Percentiles rank a stretch among this genome's conserved stretches.
Conservation (phyloP, 35 echinoderm and acorn worm genomes). For the Apostichopus japonicus region DNA sequence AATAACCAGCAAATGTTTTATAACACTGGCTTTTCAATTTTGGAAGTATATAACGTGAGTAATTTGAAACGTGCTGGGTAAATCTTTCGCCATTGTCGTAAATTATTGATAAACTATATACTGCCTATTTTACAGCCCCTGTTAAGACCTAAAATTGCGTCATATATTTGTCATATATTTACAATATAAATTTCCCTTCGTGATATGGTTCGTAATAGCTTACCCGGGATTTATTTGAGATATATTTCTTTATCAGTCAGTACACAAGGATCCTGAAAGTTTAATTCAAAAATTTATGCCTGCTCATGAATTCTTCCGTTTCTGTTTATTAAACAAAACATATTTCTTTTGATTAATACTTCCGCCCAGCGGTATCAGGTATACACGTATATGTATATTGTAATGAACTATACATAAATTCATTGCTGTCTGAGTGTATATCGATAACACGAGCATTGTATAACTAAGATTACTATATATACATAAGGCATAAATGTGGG, state of each 20-base stretch:
- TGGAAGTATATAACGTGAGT: neutral
- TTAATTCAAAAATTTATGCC: conserved; percentile 11
- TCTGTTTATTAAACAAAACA: conserved; percentile 25
- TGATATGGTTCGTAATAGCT: neutral
- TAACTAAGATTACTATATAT: too few species aligned
- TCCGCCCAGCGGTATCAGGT: neutral
- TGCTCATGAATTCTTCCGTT: neutral
- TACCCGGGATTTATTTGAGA: neutral
- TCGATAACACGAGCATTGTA: too few species aligned
- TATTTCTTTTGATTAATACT: conserved; percentile 6
- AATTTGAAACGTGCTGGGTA: neutral
- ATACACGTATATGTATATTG: too few species aligned
- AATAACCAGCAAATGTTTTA: neutral
- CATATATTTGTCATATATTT: conserved; percentile 21
- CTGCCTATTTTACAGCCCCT: neutral
- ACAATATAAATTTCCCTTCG: neutral
- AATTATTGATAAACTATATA: neutral
- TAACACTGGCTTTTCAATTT: too few species aligned
- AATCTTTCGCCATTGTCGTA: neutral
- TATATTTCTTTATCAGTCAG: neutral
- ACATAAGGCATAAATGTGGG: too few species aligned
- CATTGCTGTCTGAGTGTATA: too few species aligned
- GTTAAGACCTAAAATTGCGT: neutral
- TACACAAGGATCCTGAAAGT: neutral
- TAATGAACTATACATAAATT: too few species aligned